phyloP scores from a whole-genome alignment of 2,113 vertebrate species.

The Bambusicola thoracicus region DNA sequence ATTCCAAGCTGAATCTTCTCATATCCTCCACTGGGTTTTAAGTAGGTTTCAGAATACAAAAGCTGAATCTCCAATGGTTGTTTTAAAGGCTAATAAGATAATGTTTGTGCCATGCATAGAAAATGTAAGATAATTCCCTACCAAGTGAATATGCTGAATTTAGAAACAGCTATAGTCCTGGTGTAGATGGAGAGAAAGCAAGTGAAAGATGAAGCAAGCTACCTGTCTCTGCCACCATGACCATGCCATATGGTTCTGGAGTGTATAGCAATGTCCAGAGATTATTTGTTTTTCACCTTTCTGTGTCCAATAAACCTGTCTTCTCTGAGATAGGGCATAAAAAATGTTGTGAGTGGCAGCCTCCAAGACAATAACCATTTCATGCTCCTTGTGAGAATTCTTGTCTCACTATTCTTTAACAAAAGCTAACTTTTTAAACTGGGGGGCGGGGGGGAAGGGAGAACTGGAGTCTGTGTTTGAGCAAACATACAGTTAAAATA shows the following conservation, averaged over 20 bases:
- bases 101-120: background rate
- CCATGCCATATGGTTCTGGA: background rate
- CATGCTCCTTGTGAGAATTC: fast-evolving
- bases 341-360: background rate
- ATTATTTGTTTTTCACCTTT: background rate
- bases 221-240: background rate
- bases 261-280: background rate
- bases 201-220: background rate
- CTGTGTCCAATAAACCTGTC: background rate
- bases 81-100: conserved; percentile 10
- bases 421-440: background rate
- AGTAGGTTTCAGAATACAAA: background rate
- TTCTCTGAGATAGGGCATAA: background rate
- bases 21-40: background rate
- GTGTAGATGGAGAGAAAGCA: background rate
- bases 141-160: background rate
- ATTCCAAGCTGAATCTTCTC: background rate
- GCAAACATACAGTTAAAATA: background rate
- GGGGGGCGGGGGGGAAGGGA: background rate
- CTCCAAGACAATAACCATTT: background rate
- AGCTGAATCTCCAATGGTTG: background rate
- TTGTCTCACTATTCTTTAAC: background rate
- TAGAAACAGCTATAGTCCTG: background rate
- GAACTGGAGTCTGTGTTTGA: background rate
- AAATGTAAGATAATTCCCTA: conserved; percentile 1